Evolutionary conservation across 2,888 invertebrate genomes (phyloP).

Genomic region (Cheilosia variabilis): DNA sequence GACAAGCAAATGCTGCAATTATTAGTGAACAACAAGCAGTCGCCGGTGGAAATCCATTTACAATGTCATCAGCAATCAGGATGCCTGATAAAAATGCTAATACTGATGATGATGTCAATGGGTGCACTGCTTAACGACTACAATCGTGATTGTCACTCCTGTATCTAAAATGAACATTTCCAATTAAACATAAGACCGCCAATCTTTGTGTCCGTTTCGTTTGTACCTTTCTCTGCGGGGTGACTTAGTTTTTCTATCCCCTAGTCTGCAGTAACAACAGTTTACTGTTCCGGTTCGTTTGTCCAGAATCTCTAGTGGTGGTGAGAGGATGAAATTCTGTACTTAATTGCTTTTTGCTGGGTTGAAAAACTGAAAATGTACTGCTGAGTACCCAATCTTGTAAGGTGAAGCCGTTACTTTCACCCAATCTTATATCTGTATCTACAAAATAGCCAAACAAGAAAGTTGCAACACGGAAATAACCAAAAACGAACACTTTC

Average conservation of each 20-base stretch:
- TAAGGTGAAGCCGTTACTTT: conserved; percentile 42
- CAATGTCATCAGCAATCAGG: conserved; percentile 35
- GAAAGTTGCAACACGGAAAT: conserved; percentile 20
- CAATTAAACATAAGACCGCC: conserved; percentile 48
- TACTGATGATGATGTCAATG: not conserved
- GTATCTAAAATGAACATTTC: conserved; percentile 46
- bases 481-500: not conserved
- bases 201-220: conserved; percentile 26
- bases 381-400: conserved; percentile 2
- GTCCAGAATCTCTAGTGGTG: not conserved
- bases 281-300: conserved; percentile 1
- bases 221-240: not conserved
- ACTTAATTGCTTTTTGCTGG: conserved; percentile 56
- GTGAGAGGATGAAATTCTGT: conserved; percentile 17
- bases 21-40: conserved; percentile 47
- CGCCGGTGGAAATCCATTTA: conserved; percentile 51
- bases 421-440: conserved; percentile 21
- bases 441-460: conserved; percentile 26
- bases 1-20: conserved; percentile 48
- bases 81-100: conserved; percentile 1
- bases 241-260: not conserved
- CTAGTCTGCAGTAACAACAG: not conserved
- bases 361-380: conserved; percentile 17
- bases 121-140: conserved; percentile 24
- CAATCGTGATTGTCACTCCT: conserved; percentile 29